Base-by-base conservation (phyloP, 2,113 vertebrate genomes). In the Stigmatopora nigra region DNA sequence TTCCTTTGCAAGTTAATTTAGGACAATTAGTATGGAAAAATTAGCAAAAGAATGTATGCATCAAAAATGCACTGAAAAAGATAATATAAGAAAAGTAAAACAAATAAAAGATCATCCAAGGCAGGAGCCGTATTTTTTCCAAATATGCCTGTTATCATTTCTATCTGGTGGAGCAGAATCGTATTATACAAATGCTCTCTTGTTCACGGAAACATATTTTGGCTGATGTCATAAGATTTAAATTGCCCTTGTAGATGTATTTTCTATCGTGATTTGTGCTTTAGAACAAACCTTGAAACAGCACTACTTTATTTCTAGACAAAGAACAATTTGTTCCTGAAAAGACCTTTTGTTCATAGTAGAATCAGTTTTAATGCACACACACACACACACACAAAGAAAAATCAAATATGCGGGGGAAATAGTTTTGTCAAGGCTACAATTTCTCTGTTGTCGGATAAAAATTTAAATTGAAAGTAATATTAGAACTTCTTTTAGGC, bases 1-100 rank as follows among this genome's bases (percentile, higher is more conserved):
- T 64, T 75, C 76, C 76, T 66, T 78, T 73, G 82, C 25, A 78
- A 25, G 69, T 77, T 82, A 65, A 83, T 82, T 79, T 77, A 79
- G 87, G 78, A 67, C 86, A 86, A 88, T 90, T 89, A 89, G 76
- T 72, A 13, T 61, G 75, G 71, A 72, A 87, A 85, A 90, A 92
- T 83, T 80, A 68, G 72, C 86, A 82, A 83, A 75, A 89, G 88
- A 68, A 88, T 68, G 84, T 78, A 74, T 69, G 78, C 78, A 82
- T 15, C 65, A 57, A 38, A 67, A 68, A 8, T 12, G 17, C 59
- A 41, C 38, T 41, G 38, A 41, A 41, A 41, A 41, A 41, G 38
- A 41, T 41, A 7, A 41, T 41, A 7, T 36, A 63, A 58, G 7
- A 13, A 56, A 31, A 58, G 4, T 46, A 56, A 57, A 25, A 57